Evolutionary conservation across 2,113 vertebrate genomes (phyloP), one percentile per base, ranked within the genome.

Genomic region (Cyphomyrus discorhynchus): DNA sequence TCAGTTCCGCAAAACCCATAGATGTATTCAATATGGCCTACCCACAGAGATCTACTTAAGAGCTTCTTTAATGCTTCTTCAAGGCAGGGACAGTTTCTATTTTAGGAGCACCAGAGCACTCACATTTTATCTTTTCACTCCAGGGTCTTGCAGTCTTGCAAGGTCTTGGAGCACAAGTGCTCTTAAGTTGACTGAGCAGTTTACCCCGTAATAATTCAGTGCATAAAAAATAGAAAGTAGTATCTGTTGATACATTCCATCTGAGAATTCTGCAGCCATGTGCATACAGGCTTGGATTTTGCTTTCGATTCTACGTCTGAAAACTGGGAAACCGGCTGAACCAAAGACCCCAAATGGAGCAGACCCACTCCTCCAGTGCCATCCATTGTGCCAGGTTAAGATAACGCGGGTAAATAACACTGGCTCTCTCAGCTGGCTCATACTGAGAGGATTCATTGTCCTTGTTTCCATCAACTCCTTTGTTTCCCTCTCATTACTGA

Each of bases 321-420:
- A 84, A 95, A 95, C 91, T 92, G 93, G 92, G 91, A 92, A 95
- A 93, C 93, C 92, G 92, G 93, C 93, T 91, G 93, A 95, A 94
- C 93, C 94, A 92, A 94, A 93, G 93, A 82, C 93, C 95, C 94
- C 93, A 91, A 94, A 95, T 95, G 95, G 94, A 96, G 95, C 94
- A 95, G 94, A 90, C 93, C 91, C 88, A 93, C 92, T 94, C 92
- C 92, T 95, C 93, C 94, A 95, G 95, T 95, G 95, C 93, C 93
- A 95, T 95, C 95, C 93, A 95, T 96, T 95, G 95, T 96, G 95
- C 92, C 94, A 91, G 93, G 94, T 95, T 94, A 94, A 94, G 95
- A 96, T 96, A 95, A 94, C 94, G 93, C 94, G 92, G 93, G 94
- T 95, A 96, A 95, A 96, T 95, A 94, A 90, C 93, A 94, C 94